Evolutionary conservation across 2,113 vertebrate species (phyloP).

Genomic region (Acrocephalus kingi): DNA sequence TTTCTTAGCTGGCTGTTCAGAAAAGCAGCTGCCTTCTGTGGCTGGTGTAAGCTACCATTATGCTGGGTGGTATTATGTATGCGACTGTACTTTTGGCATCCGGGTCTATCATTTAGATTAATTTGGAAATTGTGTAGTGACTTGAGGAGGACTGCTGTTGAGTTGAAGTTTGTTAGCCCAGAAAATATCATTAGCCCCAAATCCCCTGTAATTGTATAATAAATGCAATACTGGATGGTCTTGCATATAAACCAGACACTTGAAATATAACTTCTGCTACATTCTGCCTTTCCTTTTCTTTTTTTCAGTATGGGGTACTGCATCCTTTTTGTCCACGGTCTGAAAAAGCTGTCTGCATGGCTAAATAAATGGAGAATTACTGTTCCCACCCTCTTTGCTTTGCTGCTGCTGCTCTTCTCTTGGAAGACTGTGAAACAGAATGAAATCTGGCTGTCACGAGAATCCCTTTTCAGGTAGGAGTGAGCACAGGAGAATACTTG

Average conservation of each 20-base stretch:
- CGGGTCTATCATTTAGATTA: constrained; percentile 19
- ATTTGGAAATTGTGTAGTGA: constrained; percentile 51
- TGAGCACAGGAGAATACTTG: not conserved
- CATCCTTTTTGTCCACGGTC: constrained; percentile 89
- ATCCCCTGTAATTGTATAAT: not conserved
- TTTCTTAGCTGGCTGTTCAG: constrained; percentile 16
- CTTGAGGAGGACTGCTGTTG: not conserved
- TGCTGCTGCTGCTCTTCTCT: constrained; percentile 89
- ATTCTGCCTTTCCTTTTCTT: not conserved
- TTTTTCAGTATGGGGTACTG: constrained; percentile 92
- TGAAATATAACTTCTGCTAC: not conserved
- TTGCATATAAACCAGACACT: not conserved
- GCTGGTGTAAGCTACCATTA: constrained; percentile 23
- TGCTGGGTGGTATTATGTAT: not conserved
- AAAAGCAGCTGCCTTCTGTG: constrained; percentile 1
- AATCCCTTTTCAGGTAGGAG: constrained; percentile 91
- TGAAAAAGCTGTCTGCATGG: constrained; percentile 81
- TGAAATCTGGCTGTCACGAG: constrained; percentile 92
- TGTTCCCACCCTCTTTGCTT: constrained; percentile 76
- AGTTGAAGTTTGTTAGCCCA: not conserved
- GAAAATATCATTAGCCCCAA: not conserved
- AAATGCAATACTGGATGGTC: not conserved
- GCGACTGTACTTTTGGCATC: constrained; percentile 14
- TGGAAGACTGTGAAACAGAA: constrained; percentile 95
- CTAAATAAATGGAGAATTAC: constrained; percentile 81